These are phyloP conservation scores for Linnaemya tessellans DNA, from an alignment of 2,888 invertebrate genomes.

Conservation along the genomic window DNA sequence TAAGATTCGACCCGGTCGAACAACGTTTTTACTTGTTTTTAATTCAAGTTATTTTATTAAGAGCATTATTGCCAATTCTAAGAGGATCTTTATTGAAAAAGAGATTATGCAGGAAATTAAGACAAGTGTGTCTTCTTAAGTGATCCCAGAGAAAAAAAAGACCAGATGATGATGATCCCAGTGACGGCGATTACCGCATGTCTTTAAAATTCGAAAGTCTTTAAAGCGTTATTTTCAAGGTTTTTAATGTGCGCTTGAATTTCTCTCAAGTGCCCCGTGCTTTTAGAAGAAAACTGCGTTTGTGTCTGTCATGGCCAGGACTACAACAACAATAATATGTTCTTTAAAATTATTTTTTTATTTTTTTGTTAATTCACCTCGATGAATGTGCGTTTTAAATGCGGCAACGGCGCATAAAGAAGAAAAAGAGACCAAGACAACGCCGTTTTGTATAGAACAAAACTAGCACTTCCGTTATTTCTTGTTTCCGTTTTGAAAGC, in stretches of 20 bases:
- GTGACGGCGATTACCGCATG: too few species aligned
- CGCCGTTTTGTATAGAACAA: conserved; percentile 49
- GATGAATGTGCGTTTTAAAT: conserved; percentile 40
- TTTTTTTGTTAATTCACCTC: background rate
- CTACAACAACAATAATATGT: background rate
- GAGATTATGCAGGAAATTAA: too few species aligned
- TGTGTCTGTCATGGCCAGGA: background rate
- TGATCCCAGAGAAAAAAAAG: too few species aligned
- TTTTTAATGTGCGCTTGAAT: background rate
- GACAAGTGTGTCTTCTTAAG: too few species aligned
- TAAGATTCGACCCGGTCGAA: too few species aligned
- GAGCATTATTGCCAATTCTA: too few species aligned
- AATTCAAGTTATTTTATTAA: too few species aligned
- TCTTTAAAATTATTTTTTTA: background rate
- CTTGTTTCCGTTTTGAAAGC: conserved; percentile 35
- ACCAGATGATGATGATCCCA: too few species aligned
- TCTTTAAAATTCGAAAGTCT: too few species aligned
- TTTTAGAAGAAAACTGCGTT: background rate
- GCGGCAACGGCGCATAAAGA: background rate
- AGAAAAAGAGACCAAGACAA: conserved; percentile 16
- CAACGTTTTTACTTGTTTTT: too few species aligned
- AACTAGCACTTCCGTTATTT: conserved; percentile 65
- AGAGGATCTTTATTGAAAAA: too few species aligned
- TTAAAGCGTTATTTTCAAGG: too few species aligned
- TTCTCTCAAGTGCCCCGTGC: background rate